A percentile compares a stretch with the other conserved stretches of the same genome.
These are phyloP conservation scores for Ceuthmochares aereus DNA, from an alignment of 2,113 vertebrate genomes.

Conservation along the genomic window DNA sequence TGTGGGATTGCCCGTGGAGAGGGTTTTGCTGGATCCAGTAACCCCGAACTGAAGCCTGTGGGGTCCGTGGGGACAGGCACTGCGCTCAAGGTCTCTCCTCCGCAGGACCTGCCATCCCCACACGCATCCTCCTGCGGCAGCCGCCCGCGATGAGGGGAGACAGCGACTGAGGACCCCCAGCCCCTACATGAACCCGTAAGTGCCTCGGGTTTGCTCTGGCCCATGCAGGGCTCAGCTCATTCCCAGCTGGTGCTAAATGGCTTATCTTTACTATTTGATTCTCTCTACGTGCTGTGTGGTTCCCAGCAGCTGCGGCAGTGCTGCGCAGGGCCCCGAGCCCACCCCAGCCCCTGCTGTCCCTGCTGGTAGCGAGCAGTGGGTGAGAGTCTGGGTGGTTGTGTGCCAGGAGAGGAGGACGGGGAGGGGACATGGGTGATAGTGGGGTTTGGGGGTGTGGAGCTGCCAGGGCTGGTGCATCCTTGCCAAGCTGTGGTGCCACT, in stretches of 20 bases:
- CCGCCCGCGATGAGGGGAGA: rapidly evolving
- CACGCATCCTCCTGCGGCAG: rapidly evolving
- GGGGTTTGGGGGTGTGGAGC: not conserved
- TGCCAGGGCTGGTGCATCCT: not conserved
- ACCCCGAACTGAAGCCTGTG: rapidly evolving
- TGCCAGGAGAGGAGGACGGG: rapidly evolving
- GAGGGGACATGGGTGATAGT: not conserved
- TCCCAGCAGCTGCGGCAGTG: not conserved
- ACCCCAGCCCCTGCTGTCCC: no score
- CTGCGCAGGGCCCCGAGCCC: not conserved
- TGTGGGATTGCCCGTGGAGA: not conserved
- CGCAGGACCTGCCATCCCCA: not conserved
- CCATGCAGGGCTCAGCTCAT: rapidly evolving
- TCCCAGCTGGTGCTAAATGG: not conserved
- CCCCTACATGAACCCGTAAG: rapidly evolving
- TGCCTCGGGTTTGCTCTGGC: not conserved
- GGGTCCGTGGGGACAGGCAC: not conserved
- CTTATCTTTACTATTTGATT: slow-evolving; percentile 1
- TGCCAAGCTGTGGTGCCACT: not conserved
- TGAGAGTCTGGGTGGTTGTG: rapidly evolving
- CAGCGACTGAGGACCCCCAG: rapidly evolving
- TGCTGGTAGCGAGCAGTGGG: rapidly evolving
- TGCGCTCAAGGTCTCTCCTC: not conserved
- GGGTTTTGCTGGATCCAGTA: not conserved
- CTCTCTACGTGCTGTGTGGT: not conserved